Percentiles rank a stretch among this genome's conserved stretches.
Conservation (phyloP, 2,797 vertebrate species). For the Apodemus agrarius region DNA sequence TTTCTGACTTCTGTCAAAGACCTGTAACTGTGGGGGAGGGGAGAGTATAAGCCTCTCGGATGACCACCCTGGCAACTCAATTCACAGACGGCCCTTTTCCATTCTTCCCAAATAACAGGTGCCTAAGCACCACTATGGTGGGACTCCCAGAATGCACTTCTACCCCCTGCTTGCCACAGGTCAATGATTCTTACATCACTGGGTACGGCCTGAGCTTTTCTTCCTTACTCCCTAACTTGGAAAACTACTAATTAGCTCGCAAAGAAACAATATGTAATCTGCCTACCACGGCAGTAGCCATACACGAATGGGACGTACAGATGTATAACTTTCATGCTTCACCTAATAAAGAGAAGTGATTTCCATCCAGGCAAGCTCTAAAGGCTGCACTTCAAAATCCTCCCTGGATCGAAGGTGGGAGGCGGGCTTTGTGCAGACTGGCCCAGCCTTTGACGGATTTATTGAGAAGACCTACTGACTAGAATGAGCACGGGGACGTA, state of each 20-base stretch:
- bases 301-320: conserved; percentile 29
- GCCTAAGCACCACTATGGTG: background rate
- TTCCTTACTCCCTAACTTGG: background rate
- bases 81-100: background rate
- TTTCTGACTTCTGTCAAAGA: background rate
- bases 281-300: background rate
- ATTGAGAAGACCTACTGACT: conserved; percentile 47
- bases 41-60: conserved; percentile 15
- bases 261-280: conserved; percentile 43
- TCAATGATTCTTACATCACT: background rate
- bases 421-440: conserved; percentile 27
- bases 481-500: background rate
- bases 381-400: background rate
- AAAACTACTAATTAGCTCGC: conserved; percentile 45
- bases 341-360: conserved; percentile 47
- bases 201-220: background rate
- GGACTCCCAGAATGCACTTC: background rate
- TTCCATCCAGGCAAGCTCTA: background rate
- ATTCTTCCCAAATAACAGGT: background rate
- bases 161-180: background rate
- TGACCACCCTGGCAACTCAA: background rate
- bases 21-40: background rate
- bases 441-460: conserved; percentile 56
- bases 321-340: background rate
- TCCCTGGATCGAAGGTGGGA: background rate